phyloP scores from a whole-genome alignment of 2,113 vertebrate genomes.

The Morone saxatilis region DNA sequence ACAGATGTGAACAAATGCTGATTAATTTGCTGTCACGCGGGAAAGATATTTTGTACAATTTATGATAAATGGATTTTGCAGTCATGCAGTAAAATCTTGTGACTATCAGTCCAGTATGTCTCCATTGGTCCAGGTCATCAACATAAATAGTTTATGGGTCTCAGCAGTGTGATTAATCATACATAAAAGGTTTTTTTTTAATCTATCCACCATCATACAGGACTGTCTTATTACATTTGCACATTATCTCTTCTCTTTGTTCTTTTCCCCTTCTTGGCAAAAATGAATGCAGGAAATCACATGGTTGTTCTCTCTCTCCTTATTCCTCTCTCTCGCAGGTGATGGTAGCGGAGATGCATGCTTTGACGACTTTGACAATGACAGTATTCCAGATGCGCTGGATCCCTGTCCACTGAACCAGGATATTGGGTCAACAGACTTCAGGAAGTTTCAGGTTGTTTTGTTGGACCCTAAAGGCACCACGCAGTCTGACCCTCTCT shows the following conservation, averaged over 20 bases:
- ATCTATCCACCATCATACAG: slow-evolving; percentile 30
- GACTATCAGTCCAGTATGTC: slow-evolving; percentile 4
- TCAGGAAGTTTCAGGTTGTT: slow-evolving; percentile 97
- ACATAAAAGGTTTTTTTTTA: slow-evolving; percentile 3
- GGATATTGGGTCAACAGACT: slow-evolving; percentile 93
- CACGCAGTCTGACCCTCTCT: slow-evolving; percentile 95
- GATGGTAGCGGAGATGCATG: slow-evolving; percentile 94
- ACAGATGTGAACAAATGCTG: slow-evolving; percentile 18
- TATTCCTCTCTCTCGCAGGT: slow-evolving; percentile 78
- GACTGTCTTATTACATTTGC: slow-evolving; percentile 4
- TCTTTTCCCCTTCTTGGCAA: background rate
- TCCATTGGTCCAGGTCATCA: slow-evolving; percentile 42
- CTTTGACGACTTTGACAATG: slow-evolving; percentile 97
- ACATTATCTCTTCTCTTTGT: background rate
- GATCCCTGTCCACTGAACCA: slow-evolving; percentile 94
- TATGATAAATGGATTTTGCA: slow-evolving; percentile 49
- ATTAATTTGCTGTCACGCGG: slow-evolving; percentile 12
- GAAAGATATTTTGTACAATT: slow-evolving; percentile 26
- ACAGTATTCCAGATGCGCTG: slow-evolving; percentile 91
- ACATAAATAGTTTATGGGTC: slow-evolving; percentile 40
- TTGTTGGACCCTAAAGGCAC: slow-evolving; percentile 96
- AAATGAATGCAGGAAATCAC: slow-evolving; percentile 4
- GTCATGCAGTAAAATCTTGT: slow-evolving; percentile 34
- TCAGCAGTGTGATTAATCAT: slow-evolving; percentile 17
- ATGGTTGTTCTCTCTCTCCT: background rate